These are phyloP conservation scores for Lepilemur septentrionalis DNA, from an alignment of 2,797 vertebrate genomes.

Conservation along the genomic window DNA sequence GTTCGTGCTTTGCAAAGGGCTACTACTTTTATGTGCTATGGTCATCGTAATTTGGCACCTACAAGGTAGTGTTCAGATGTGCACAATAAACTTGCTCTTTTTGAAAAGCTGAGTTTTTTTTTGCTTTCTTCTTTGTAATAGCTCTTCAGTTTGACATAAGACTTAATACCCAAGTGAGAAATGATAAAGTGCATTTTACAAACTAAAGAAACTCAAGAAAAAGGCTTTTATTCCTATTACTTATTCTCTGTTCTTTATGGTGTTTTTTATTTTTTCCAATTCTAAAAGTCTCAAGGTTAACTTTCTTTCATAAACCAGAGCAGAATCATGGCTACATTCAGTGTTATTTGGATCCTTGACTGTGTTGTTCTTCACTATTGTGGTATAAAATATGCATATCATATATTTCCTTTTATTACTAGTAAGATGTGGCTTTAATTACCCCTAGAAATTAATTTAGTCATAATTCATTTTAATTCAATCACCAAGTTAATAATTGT, in stretches of 20 bases:
- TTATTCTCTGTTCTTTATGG: not conserved
- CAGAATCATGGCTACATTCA: not conserved
- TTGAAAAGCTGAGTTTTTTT: not conserved
- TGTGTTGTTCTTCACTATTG: not conserved
- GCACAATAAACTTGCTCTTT: not conserved
- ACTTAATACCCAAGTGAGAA: constrained; percentile 32
- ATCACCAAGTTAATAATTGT: not conserved
- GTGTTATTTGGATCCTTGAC: not conserved
- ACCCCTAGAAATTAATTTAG: not conserved
- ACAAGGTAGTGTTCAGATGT: not conserved
- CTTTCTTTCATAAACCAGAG: constrained; percentile 42
- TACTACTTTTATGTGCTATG: not conserved
- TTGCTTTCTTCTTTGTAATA: not conserved
- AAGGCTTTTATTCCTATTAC: constrained; percentile 17
- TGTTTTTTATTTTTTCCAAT: not conserved
- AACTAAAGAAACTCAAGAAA: constrained; percentile 35
- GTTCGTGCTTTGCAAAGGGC: not conserved
- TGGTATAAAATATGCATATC: not conserved
- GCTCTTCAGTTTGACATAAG: constrained; percentile 1
- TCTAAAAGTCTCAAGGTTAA: constrained; percentile 30
- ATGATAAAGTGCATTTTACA: constrained; percentile 10
- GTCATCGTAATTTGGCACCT: not conserved
- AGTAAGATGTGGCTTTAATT: not conserved
- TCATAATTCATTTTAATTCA: constrained; percentile 26
- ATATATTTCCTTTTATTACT: not conserved